Evolutionary conservation across 1,140 invertebrate species (phyloP).

Genomic region (Mercenaria mercenaria): DNA sequence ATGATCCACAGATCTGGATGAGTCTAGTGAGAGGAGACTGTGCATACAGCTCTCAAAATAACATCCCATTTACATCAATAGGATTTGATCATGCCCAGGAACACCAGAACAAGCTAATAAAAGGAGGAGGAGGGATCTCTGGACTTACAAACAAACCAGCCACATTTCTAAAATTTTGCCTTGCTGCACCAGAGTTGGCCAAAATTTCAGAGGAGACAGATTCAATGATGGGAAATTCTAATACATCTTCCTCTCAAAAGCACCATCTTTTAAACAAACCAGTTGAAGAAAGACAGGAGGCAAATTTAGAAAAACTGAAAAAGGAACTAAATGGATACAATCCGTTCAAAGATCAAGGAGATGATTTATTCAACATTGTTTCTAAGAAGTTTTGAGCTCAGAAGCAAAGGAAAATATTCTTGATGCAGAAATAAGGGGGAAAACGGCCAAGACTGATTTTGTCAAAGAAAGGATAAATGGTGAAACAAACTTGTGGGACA

Average conservation of each 20-base stretch:
- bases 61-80: background rate
- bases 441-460: too few relatives aligned
- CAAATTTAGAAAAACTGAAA: background rate
- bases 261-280: background rate
- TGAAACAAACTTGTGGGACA: too few relatives aligned
- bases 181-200: constrained; percentile 7
- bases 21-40: background rate
- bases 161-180: background rate
- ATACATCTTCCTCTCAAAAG: background rate
- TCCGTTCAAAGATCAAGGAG: background rate
- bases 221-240: background rate
- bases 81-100: constrained; percentile 16
- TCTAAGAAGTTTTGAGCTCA: too few relatives aligned
- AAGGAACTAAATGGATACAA: constrained; percentile 3
- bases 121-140: background rate
- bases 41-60: background rate
- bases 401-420: too few relatives aligned
- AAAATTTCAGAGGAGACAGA: background rate
- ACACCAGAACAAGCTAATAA: constrained; percentile 4
- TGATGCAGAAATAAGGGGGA: too few relatives aligned
- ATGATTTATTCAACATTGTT: too few relatives aligned
- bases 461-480: too few relatives aligned
- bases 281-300: background rate
- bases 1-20: background rate
- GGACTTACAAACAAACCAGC: constrained; percentile 16